Evolutionary conservation across 2,888 invertebrate genomes (phyloP), one percentile per base, ranked within the genome.

Genomic region (Microctonus brassicae): DNA sequence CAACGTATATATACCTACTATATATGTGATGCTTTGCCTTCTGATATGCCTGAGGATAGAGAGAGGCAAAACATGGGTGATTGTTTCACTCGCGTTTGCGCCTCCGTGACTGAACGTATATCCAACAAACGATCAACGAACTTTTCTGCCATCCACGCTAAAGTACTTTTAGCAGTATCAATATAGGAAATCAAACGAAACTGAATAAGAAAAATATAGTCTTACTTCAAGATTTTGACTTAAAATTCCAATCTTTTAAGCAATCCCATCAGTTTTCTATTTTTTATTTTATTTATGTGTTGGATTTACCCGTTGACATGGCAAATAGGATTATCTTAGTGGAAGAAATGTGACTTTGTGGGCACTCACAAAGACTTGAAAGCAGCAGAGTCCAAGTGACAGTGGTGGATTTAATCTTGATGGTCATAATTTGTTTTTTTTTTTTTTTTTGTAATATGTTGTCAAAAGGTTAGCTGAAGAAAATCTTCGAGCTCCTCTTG

Each of bases 401-500:
- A 6, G 0, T 7, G n/a, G 7, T 47, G 17, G 47, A 47, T 47
- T 47, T n/a, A 17, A 17, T 17, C n/a, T 20, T 20, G 17, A 2
- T 0, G 1, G 47, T 17, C n/a, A 39, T 4, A 7, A 36, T 11
- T 11, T n/a, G n/a, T 39, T 39, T 47, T 47, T 47, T 47, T 47
- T 47, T 47, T 47, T 17, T n/a, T 47, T 17, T 47, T 17, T 6
- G 1, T 39, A 9, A 39, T 20, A 39, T n/a, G n/a, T 29, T n/a
- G 22, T 64, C 52, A 70, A 47, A 67, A 66, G 13, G 72, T 71
- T 5, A 77, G 58, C 64, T 61, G 74, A 9, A 77, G 63, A 11
- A 75, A 71, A 70, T 73, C 64, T 20, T 75, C 70, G n/a, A 69
- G 58, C 2, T 74, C 73, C 20, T 77, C 75, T n/a, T 74, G 73